These are phyloP conservation scores for Clytia hemisphaerica DNA, from an alignment of 30 jellyfish, hydroid and myxozoan genomes.

Conservation along the genomic window DNA sequence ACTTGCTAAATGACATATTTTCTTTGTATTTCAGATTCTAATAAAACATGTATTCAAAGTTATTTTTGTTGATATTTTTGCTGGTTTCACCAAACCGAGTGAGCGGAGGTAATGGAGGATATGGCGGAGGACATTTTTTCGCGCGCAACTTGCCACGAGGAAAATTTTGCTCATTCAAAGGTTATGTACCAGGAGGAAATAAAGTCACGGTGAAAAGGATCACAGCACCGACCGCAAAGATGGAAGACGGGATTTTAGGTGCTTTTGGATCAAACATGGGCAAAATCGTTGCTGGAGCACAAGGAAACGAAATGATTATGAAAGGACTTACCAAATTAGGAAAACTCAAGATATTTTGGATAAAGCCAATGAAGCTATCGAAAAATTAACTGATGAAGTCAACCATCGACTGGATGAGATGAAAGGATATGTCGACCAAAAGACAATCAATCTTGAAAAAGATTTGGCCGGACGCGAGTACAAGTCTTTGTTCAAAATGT, in stretches of 20 bases:
- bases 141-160: too few species aligned
- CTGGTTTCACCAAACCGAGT: too few species aligned
- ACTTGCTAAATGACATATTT: too few species aligned
- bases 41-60: too few species aligned
- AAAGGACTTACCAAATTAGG: not conserved
- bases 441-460: conserved; percentile 7
- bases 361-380: conserved; percentile 25
- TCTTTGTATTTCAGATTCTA: too few species aligned
- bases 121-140: too few species aligned
- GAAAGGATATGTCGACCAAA: too few species aligned
- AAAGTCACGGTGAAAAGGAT: conserved; percentile 1
- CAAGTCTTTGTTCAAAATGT: conserved; percentile 11
- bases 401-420: conserved; percentile 19
- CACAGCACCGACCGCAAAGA: not conserved
- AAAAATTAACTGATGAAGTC: conserved; percentile 26
- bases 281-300: not conserved
- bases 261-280: not conserved
- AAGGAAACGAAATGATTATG: not conserved
- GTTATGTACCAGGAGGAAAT: conserved; percentile 31
- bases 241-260: not conserved
- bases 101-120: too few species aligned
- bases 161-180: conserved; percentile 21
- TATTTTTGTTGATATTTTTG: too few species aligned
- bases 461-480: too few species aligned
- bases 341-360: not conserved